These are phyloP conservation scores for Sorex maritimensis DNA, from an alignment of 2,797 vertebrate species.

Conservation along the genomic window DNA sequence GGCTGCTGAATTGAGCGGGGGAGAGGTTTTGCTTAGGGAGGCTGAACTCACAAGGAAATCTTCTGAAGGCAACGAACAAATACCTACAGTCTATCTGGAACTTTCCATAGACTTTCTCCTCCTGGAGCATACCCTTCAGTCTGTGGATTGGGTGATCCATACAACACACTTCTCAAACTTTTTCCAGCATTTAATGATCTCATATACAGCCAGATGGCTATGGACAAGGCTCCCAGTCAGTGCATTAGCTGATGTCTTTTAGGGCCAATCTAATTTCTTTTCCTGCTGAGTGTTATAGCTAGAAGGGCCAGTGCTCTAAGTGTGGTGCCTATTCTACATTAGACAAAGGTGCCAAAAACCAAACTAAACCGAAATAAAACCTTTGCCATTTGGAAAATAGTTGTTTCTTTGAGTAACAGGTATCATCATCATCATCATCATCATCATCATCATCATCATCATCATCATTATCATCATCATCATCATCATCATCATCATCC, in stretches of 20 bases:
- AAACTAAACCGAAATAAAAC: neutral
- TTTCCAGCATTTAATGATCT: slow-evolving; percentile 3
- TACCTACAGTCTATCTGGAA: neutral
- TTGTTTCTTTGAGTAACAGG: neutral
- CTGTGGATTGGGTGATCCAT: neutral
- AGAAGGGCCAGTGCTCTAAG: neutral
- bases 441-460: too few species aligned
- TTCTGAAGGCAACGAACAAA: neutral
- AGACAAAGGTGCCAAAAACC: neutral
- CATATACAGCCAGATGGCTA: neutral
- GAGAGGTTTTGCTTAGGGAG: neutral
- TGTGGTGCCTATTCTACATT: neutral
- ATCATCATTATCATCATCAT: too few species aligned
- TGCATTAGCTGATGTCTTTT: neutral
- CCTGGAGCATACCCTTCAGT: neutral
- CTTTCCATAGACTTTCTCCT: neutral
- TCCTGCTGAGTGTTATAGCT: neutral
- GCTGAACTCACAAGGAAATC: slow-evolving; percentile 38
- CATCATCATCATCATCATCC: too few species aligned
- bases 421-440: too few species aligned
- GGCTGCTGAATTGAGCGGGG: neutral
- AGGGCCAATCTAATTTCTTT: slow-evolving; percentile 32
- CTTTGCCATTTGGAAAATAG: neutral
- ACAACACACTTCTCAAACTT: neutral
- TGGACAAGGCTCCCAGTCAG: neutral